Percentiles rank a stretch among this genome's conserved stretches.
Conservation (phyloP, 2,113 vertebrate species). For the Campylomormyrus numenius region DNA sequence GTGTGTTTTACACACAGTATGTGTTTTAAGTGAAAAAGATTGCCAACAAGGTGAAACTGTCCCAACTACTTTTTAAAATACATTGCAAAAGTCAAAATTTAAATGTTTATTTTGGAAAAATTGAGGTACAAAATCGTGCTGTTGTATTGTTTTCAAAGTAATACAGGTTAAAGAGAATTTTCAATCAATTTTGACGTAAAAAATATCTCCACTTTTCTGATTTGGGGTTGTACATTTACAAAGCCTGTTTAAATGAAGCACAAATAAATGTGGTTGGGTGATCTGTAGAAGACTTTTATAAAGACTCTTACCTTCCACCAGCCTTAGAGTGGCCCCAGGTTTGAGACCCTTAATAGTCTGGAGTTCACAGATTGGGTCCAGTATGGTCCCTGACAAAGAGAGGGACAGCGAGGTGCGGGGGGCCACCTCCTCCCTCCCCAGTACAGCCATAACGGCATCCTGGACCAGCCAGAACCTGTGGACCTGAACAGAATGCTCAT, state of each 20-base stretch:
- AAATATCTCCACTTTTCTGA: not conserved
- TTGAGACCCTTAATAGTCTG: slow-evolving; percentile 59
- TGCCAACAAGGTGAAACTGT: not conserved
- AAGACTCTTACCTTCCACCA: slow-evolving; percentile 56
- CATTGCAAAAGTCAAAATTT: not conserved
- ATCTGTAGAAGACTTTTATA: not conserved
- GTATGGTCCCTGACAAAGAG: slow-evolving; percentile 47
- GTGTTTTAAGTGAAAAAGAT: not conserved
- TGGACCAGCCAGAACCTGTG: slow-evolving; percentile 62
- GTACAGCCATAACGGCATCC: slow-evolving; percentile 49
- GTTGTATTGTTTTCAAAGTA: not conserved
- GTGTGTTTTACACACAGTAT: not conserved
- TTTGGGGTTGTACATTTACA: not conserved
- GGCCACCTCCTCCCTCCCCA: slow-evolving; percentile 56
- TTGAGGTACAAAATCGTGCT: not conserved
- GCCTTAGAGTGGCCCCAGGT: slow-evolving; percentile 54
- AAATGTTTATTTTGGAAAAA: not conserved
- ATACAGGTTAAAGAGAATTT: not conserved
- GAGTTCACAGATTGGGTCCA: slow-evolving; percentile 57
- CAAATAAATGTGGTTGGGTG: not conserved
- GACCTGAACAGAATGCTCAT: slow-evolving; percentile 42
- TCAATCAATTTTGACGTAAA: not conserved
- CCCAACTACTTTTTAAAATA: not conserved
- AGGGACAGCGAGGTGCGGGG: slow-evolving; percentile 59
- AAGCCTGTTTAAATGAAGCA: not conserved